Conservation (phyloP, 2,113 vertebrate species). For the Nerophis lumbriciformis region DNA sequence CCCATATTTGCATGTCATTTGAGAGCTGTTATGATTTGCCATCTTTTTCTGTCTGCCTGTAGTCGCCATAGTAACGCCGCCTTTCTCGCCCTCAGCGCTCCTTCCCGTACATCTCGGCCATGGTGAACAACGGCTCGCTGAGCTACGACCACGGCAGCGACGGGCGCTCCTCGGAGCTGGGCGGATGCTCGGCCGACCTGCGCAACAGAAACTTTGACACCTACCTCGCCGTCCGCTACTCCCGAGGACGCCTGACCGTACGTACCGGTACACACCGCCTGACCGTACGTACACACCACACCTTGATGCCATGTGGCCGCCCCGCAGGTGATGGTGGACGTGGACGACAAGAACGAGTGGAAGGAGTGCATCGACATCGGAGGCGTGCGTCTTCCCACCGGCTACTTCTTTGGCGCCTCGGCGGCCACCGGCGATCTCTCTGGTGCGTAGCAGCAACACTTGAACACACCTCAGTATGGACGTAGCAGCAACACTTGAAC, state of each 20-base stretch:
- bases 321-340: constrained; percentile 87
- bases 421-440: constrained; percentile 96
- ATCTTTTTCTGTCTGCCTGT: too few relatives aligned
- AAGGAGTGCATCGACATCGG: constrained; percentile 94
- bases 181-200: constrained; percentile 88
- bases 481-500: too few relatives aligned
- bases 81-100: constrained; percentile 71
- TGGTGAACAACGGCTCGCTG: constrained; percentile 95
- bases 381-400: constrained; percentile 91
- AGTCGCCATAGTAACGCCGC: too few relatives aligned
- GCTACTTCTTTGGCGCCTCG: constrained; percentile 94
- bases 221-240: constrained; percentile 94
- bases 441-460: constrained; percentile 65
- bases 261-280: constrained; percentile 80
- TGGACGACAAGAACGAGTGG: constrained; percentile 95
- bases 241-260: constrained; percentile 90
- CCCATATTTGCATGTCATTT: too few relatives aligned
- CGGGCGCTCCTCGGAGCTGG: constrained; percentile 85
- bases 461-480: too few relatives aligned
- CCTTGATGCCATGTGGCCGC: background rate
- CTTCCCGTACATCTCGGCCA: constrained; percentile 93
- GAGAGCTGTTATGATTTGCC: too few relatives aligned
- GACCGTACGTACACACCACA: constrained; percentile 84
- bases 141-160: constrained; percentile 93
- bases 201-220: constrained; percentile 92